Base-by-base conservation (phyloP, 2,888 invertebrate genomes). In the Sesia bembeciformis region DNA sequence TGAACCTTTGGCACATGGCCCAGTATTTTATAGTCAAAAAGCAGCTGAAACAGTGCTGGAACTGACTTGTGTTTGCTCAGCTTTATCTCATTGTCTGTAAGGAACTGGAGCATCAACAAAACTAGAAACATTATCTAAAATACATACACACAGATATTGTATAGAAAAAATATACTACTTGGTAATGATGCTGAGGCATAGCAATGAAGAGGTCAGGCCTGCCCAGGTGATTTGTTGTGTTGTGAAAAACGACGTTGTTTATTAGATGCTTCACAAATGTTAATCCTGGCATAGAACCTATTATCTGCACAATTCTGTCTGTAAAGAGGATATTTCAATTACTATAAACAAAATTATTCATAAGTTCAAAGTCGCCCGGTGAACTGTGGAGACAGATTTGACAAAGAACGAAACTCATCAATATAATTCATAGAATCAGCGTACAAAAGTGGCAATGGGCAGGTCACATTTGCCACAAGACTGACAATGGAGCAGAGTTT, bases 21-120 rank as follows among this genome's bases (percentile, higher is more conserved):
- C 7, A 95, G 73, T 23, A 93, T 71, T 67, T 92, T 83, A 64
- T 81, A 89, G 62, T 94, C 90, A 72, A 95, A 95, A 42, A 95
- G 81, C 51, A 92, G 74, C 78, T 94, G 93, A 67, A 94, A 94
- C 39, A 95, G 70, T 40, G 94, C 90, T 52, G 92, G 90, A 7
- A 88, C 73, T 4, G 90, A 78, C 62, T 91, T 90, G 63, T 94
- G 93, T 61, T 92, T 90, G 58, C 92, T 93, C 58, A 86, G 82
- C 58, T 91, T 91, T 52, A 90, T 78, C 52, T 89, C 79, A 52
- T 81, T 89, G 61, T 86, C 88, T 68, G 92, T 91, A 61, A 92
- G 90, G 64, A 92, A 87, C 81, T 91, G 84, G 90, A 91, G 68
- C 90, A 86, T 38, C 92, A 92, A 40, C 91, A 89, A 23, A 23